These are phyloP conservation scores for Lapara coniferarum DNA, from an alignment of 2,888 invertebrate species.

Conservation along the genomic window DNA sequence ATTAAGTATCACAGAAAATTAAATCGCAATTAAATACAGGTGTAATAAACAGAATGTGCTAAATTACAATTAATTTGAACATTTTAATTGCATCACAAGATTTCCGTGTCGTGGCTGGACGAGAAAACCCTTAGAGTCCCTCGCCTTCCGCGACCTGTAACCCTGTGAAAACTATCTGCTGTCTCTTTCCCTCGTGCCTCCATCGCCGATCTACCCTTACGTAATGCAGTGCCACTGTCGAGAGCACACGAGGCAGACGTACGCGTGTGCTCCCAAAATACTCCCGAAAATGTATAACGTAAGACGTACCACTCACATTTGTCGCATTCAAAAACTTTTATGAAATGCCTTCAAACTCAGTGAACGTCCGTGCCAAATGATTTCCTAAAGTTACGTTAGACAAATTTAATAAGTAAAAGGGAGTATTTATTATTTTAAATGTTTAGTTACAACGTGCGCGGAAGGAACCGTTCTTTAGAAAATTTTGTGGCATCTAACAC, in stretches of 20 bases:
- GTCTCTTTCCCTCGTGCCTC: conserved; percentile 67
- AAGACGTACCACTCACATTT: conserved; percentile 34
- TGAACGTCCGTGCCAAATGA: conserved; percentile 54
- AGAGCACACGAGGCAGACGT: conserved; percentile 53
- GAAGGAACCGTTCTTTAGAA: conserved; percentile 46
- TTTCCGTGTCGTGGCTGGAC: conserved; percentile 64
- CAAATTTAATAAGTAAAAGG: conserved; percentile 62
- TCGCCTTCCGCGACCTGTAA: conserved; percentile 60
- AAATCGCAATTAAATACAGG: background rate
- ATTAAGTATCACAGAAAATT: background rate
- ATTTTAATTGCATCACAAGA: conserved; percentile 80
- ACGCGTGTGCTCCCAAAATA: conserved; percentile 43
- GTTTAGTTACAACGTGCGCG: conserved; percentile 57
- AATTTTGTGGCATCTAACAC: conserved; percentile 35
- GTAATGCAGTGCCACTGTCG: conserved; percentile 76
- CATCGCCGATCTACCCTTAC: conserved; percentile 75
- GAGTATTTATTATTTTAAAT: conserved; percentile 63
- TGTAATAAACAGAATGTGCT: background rate
- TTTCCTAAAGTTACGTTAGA: conserved; percentile 65
- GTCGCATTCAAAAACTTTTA: conserved; percentile 55
- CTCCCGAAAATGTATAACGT: conserved; percentile 61
- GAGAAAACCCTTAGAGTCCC: conserved; percentile 70
- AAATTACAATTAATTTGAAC: conserved; percentile 35
- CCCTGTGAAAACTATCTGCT: conserved; percentile 63
- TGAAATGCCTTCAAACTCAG: conserved; percentile 43